These are phyloP conservation scores for Steinernema hermaphroditum DNA, from an alignment of 2,888 invertebrate genomes.

Conservation along the genomic window DNA sequence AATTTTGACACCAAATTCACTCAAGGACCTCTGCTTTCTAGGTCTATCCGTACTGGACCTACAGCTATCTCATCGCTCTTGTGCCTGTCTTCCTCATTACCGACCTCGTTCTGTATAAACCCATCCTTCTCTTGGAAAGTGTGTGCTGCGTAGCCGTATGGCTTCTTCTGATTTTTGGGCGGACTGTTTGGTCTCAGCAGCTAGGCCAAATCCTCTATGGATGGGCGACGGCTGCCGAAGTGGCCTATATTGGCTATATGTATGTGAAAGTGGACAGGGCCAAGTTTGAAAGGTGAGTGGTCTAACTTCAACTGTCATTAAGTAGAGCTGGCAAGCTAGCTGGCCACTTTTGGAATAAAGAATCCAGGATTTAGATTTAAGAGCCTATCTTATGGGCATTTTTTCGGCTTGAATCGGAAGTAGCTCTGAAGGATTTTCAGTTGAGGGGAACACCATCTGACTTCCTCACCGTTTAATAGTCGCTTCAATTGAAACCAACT, in stretches of 20 bases:
- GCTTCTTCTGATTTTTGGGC: conserved; percentile 77
- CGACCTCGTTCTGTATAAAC: conserved; percentile 58
- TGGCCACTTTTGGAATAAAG: no score
- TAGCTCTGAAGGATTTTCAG: no score
- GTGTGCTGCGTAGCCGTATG: conserved; percentile 76
- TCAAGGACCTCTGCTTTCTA: no score
- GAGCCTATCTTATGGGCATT: no score
- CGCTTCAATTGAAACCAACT: no score
- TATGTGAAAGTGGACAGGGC: conserved; percentile 81
- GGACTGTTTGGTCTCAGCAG: conserved; percentile 76
- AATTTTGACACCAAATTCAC: not conserved
- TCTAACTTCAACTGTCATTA: no score
- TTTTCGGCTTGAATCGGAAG: no score
- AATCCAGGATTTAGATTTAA: no score
- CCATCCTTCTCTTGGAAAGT: conserved; percentile 53
- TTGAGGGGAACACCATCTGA: no score
- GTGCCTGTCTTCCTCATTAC: conserved; percentile 55
- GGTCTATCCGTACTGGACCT: conserved; percentile 60
- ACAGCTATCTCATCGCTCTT: conserved; percentile 51
- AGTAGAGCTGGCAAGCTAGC: no score
- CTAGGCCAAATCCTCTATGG: conserved; percentile 71
- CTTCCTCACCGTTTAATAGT: no score
- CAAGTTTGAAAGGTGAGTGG: conserved; percentile 76
- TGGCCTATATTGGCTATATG: conserved; percentile 89
- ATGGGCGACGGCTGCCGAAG: conserved; percentile 82